Evolutionary conservation across 2,888 invertebrate genomes (phyloP).

Genomic region (Gari tellinella): DNA sequence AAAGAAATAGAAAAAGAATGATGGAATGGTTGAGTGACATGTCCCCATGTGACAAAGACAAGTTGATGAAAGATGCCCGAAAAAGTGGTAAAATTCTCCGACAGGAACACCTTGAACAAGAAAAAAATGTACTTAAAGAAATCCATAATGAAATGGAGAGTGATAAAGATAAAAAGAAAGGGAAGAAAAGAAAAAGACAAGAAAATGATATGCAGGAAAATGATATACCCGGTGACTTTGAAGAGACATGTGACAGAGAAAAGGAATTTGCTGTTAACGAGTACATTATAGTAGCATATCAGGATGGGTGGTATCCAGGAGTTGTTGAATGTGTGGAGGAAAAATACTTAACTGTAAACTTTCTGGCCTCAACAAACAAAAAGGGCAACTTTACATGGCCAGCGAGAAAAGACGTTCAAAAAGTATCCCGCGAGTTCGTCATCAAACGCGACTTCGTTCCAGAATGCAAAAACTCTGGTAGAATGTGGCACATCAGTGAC

Average conservation of each 20-base stretch:
- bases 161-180: slow-evolving; percentile 8
- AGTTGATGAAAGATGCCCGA: slow-evolving; percentile 29
- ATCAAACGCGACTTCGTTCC: slow-evolving; percentile 9
- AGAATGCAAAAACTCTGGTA: slow-evolving; percentile 14
- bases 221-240: not conserved
- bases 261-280: slow-evolving; percentile 7
- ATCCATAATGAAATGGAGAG: slow-evolving; percentile 32
- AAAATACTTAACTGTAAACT: not conserved
- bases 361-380: slow-evolving; percentile 7
- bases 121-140: slow-evolving; percentile 23
- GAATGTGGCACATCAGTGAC: slow-evolving; percentile 8
- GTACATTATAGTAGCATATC: slow-evolving; percentile 24
- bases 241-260: not conserved
- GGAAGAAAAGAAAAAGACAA: too few relatives aligned
- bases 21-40: slow-evolving; percentile 49
- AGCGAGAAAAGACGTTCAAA: slow-evolving; percentile 3
- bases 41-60: not conserved
- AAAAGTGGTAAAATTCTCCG: slow-evolving; percentile 33
- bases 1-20: slow-evolving; percentile 45
- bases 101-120: slow-evolving; percentile 16
- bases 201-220: not conserved
- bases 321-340: not conserved
- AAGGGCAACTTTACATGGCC: slow-evolving; percentile 15
- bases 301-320: slow-evolving; percentile 26
- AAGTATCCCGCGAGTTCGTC: slow-evolving; percentile 9